Evolutionary conservation across 2,113 vertebrate species (phyloP), one percentile per base, ranked within the genome.

Genomic region (Entelurus aequoreus): DNA sequence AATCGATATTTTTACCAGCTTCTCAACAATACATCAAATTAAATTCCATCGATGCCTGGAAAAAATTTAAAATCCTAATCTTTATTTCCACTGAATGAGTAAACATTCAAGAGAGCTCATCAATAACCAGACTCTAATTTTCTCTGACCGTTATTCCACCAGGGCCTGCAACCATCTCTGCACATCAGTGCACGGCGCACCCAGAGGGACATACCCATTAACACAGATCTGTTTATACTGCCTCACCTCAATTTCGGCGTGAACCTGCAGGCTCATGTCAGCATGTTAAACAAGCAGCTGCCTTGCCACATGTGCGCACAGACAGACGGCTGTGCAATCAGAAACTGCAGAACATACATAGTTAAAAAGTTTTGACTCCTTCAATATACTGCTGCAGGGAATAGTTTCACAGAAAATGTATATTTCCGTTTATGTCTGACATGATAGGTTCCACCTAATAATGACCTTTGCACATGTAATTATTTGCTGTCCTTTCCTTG

Each of bases 281-380:
- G 59, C 63, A 72, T 85, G 79, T 88, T 86, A 81, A 88, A 86
- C 73, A 75, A 73, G 65, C 53, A 49, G 61, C 84, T 64, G 63
- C 67, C 79, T 85, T 87, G 86, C 88, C 83, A n/a, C 69, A 63
- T 54, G 63, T 68, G 66, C 73, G 82, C 83, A 85, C 62, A 64
- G 66, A 71, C 65, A 69, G 42, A 69, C 60, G 69, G 65, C 44
- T 6, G 54, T 13, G 51, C 46, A 83, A 78, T 84, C 78, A 84
- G 46, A 57, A 46, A 68, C 69, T 54, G 68, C 5, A 50, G 35
- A 60, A 58, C 7, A 13, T 19, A 54, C 12, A 8, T 14, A 3
- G 11, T 46, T 11, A 46, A 46, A 46, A 46, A 12, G 42, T 46
- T 54, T 38, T 55, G 35, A 42, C 8, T 42, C 40, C 42, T 46